Conservation (phyloP, 1,140 invertebrate species). For the Lordiphosa mommai region DNA sequence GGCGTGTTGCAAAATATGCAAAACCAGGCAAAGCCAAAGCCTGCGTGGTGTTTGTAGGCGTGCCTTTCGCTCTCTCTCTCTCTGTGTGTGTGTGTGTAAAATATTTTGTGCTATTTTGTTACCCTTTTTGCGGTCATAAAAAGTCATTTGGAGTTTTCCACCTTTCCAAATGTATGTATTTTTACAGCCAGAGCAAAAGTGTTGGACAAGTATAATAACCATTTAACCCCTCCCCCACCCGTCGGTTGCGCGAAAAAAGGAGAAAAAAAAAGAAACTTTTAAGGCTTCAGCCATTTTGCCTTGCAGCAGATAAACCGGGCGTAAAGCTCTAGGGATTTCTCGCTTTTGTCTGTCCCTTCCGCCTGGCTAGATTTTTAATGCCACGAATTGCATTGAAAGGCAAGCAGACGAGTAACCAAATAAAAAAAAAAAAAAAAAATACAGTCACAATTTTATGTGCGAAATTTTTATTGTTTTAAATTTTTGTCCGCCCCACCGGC, state of each 20-base stretch:
- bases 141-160: constrained; percentile 48
- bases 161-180: constrained; percentile 48
- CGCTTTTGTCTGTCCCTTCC: background rate
- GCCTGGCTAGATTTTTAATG: constrained; percentile 52
- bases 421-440: background rate
- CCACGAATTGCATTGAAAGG: constrained; percentile 40
- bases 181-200: too few relatives aligned
- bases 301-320: constrained; percentile 30
- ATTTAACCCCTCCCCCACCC: background rate
- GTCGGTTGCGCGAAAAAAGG: too few relatives aligned
- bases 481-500: constrained; percentile 16
- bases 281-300: constrained; percentile 27
- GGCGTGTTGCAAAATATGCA: constrained; percentile 49
- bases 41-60: constrained; percentile 3
- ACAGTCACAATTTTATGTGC: constrained; percentile 51
- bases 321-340: constrained; percentile 42
- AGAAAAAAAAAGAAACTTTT: too few relatives aligned
- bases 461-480: constrained; percentile 71
- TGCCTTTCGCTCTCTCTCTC: too few relatives aligned
- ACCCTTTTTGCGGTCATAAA: constrained; percentile 32
- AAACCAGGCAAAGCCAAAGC: constrained; percentile 4
- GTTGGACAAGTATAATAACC: constrained; percentile 4
- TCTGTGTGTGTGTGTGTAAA: too few relatives aligned
- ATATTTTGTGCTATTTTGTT: too few relatives aligned
- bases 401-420: too few relatives aligned